Evolutionary conservation across 2,113 vertebrate species (phyloP), one percentile per base, ranked within the genome.

Genomic region (Naja naja): DNA sequence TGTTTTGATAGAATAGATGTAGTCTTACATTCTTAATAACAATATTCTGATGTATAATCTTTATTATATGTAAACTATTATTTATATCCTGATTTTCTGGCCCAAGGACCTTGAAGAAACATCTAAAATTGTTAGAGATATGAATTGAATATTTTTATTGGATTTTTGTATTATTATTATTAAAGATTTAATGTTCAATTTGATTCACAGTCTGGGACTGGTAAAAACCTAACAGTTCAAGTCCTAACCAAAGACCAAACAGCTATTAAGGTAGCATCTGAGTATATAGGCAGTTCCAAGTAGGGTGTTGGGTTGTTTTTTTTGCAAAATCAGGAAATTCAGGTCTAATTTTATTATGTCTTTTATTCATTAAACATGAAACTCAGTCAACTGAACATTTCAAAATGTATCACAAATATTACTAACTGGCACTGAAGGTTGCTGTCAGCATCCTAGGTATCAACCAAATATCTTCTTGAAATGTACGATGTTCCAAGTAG

Each of bases 111-210:
- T 47, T 87, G 23, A 11, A 87, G 25, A 91, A 55, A 47, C 85
- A 18, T 54, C 5, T 88, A 53, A 53, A 88, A 92, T 20, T 49
- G 20, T 20, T 81, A 55, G n/a, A 85, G 39, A 9, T 47, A 55
- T 30, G 90, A 0, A 3, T 2, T 94, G 0, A 93, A 18, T 55
- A 94, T 94, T 54, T 92, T 93, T 93, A 12, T 0, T 87, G 2
- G 22, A 23, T 89, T n/a, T n/a, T 93, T 87, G 45, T 88, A 93
- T 91, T 90, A 53, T 93, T 87, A 89, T 60, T 4, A n/a, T 56
- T 56, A 56, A 9, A 9, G 7, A 10, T 34, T n/a, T 16, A 69
- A 69, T 69, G 12, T 69, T 69, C 30, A 34, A 5, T 69, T 69
- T 4, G 5, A n/a, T 69, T 69, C 60, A 69, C 60, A 69, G 30